Conservation (phyloP, 2,888 invertebrate species). For the Mythimna ferrago region DNA sequence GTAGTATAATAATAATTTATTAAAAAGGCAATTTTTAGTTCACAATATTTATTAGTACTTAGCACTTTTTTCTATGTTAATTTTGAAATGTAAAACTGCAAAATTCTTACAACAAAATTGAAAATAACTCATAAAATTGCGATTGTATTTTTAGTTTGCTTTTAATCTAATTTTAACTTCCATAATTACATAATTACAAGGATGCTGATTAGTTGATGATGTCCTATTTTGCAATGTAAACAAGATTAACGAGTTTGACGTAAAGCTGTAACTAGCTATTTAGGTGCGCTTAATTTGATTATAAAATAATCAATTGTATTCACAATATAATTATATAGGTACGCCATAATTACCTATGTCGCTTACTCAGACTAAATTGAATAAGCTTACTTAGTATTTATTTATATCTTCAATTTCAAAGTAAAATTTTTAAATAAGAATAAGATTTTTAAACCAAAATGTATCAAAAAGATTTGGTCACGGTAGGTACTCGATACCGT, state of each 20-base stretch:
- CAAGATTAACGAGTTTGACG: constrained; percentile 28
- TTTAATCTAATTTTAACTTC: neutral
- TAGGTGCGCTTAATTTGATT: constrained; percentile 32
- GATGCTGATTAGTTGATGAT: constrained; percentile 13
- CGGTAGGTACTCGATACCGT: constrained; percentile 24
- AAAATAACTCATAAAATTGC: too few relatives aligned
- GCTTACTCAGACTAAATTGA: neutral
- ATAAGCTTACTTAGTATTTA: neutral
- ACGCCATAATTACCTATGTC: neutral
- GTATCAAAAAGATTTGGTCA: constrained; percentile 20
- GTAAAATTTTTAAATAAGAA: neutral
- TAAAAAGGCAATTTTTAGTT: too few relatives aligned
- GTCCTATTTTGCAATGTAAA: constrained; percentile 22
- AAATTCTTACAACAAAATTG: too few relatives aligned
- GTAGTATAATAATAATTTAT: neutral
- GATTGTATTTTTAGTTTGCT: constrained; percentile 13
- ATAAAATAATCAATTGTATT: constrained; percentile 31
- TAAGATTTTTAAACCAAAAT: neutral
- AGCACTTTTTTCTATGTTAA: too few relatives aligned
- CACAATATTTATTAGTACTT: too few relatives aligned
- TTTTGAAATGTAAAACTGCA: too few relatives aligned
- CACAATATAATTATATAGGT: constrained; percentile 1
- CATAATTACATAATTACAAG: constrained; percentile 1
- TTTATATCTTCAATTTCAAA: neutral
- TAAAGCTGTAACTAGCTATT: constrained; percentile 9